phyloP scores from a whole-genome alignment of 2,888 invertebrate genomes.

The Microplitis deprimator region DNA sequence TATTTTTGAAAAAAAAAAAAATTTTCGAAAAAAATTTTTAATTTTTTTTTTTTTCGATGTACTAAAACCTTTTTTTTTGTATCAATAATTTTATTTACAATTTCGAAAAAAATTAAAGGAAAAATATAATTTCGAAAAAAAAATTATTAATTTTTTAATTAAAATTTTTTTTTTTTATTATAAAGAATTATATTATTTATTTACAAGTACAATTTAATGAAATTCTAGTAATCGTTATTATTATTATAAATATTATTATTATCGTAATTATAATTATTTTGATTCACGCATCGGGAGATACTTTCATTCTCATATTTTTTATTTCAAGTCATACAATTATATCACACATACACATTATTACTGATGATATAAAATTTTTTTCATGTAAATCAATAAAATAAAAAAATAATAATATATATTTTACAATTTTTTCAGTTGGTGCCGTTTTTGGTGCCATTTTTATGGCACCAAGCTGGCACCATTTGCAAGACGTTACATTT shows the following conservation, averaged over 20 bases:
- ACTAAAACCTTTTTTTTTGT: too few species aligned
- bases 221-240: not conserved
- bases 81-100: too few species aligned
- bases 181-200: too few species aligned
- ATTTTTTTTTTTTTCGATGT: too few species aligned
- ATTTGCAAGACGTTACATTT: too few species aligned
- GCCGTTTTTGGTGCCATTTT: too few species aligned
- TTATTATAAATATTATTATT: not conserved
- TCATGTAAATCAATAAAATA: not conserved
- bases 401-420: not conserved
- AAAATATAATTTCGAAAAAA: too few species aligned
- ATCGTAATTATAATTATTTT: not conserved
- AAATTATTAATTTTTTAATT: too few species aligned
- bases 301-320: not conserved
- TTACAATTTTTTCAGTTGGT: not conserved
- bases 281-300: slow-evolving; percentile 1
- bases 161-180: too few species aligned
- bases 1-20: not conserved
- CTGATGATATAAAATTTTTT: not conserved
- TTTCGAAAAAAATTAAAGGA: too few species aligned
- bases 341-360: not conserved
- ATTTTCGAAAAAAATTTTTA: not conserved
- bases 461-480: too few species aligned
- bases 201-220: too few species aligned
- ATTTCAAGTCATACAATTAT: not conserved